phyloP scores from a whole-genome alignment of 2,113 vertebrate genomes.

The Aspidoscelis tigris region DNA sequence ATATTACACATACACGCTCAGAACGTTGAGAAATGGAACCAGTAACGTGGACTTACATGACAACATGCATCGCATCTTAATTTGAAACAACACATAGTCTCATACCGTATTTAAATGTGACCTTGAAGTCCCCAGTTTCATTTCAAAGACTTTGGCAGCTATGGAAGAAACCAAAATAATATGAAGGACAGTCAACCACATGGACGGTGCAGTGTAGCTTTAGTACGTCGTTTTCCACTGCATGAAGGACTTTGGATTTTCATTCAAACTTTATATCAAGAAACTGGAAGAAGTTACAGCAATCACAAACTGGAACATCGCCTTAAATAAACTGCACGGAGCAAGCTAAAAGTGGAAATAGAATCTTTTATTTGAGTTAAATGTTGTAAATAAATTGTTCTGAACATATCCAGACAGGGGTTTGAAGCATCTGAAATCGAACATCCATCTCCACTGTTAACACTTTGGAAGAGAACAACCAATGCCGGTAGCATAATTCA shows the following conservation, averaged over 20 bases:
- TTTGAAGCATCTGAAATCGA: constrained; percentile 79
- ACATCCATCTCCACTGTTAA: constrained; percentile 75
- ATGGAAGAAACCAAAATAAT: constrained; percentile 84
- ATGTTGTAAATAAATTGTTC: constrained; percentile 94
- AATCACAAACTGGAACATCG: constrained; percentile 92
- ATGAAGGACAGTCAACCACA: constrained; percentile 75
- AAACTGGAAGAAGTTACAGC: constrained; percentile 81
- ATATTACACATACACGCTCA: constrained; percentile 78
- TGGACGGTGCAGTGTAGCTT: constrained; percentile 80
- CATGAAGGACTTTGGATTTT: constrained; percentile 84
- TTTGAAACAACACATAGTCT: constrained; percentile 63
- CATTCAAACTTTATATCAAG: constrained; percentile 84
- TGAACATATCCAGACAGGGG: constrained; percentile 84
- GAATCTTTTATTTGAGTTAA: constrained; percentile 85
- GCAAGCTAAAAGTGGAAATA: constrained; percentile 82
- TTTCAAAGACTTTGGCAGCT: constrained; percentile 81
- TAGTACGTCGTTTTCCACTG: constrained; percentile 79
- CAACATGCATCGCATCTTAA: constrained; percentile 76
- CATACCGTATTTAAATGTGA: constrained; percentile 74
- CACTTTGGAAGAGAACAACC: constrained; percentile 64
- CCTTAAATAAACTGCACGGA: constrained; percentile 95
- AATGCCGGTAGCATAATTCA: constrained; percentile 66
- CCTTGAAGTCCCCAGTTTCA: constrained; percentile 71
- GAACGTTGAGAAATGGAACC: constrained; percentile 88
- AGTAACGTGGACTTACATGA: constrained; percentile 72